Conservation (phyloP, 2,888 invertebrate genomes). For the Lasius platythorax region DNA sequence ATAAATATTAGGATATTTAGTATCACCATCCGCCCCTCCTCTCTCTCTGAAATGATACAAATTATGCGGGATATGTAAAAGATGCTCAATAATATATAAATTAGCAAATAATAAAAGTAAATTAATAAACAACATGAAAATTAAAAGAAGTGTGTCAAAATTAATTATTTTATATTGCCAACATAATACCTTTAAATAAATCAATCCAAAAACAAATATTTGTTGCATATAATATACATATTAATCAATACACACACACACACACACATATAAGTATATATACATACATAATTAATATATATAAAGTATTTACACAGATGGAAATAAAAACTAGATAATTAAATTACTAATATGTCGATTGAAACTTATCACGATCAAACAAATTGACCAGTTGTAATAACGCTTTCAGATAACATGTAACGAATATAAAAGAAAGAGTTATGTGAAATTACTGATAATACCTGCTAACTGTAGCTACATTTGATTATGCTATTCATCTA, state of each 20-base stretch:
- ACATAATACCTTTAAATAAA: no score
- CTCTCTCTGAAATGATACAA: neutral
- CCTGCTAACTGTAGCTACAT: constrained; percentile 36
- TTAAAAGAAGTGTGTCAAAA: neutral
- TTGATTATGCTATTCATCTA: constrained; percentile 22
- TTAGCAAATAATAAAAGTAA: neutral
- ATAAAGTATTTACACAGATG: neutral
- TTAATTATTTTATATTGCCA: no score
- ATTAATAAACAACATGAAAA: neutral
- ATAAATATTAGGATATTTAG: neutral
- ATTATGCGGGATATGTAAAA: neutral
- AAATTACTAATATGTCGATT: constrained; percentile 6
- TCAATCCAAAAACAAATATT: no score
- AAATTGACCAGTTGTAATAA: neutral
- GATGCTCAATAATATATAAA: neutral
- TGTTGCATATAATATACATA: no score
- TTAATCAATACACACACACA: no score
- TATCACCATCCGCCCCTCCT: neutral
- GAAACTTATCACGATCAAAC: constrained; percentile 24
- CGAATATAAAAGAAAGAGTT: constrained; percentile 16
- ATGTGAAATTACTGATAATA: constrained; percentile 29
- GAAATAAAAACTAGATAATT: neutral
- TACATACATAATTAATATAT: no score
- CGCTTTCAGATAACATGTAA: constrained; percentile 15
- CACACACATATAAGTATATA: no score